Evolutionary conservation across 2,888 invertebrate genomes (phyloP).

Genomic region (Pseudanteris insignis): DNA sequence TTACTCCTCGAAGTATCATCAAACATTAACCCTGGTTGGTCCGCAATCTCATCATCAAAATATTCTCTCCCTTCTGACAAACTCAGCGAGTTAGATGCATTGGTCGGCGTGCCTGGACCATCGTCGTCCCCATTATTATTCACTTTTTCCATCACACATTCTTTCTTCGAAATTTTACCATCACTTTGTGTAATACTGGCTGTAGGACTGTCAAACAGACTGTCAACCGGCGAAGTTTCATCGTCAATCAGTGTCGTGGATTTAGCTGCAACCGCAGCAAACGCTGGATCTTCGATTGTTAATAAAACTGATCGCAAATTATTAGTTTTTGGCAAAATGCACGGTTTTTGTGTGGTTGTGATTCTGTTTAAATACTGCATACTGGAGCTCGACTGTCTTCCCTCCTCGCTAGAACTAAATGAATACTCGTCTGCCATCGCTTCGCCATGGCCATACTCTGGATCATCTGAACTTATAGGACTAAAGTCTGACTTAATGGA

Average conservation of each 20-base stretch:
- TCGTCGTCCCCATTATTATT: constrained; percentile 63
- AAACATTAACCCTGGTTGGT: constrained; percentile 86
- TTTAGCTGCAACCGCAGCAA: constrained; percentile 77
- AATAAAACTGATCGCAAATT: constrained; percentile 69
- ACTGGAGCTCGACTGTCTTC: constrained; percentile 44
- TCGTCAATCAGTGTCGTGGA: constrained; percentile 79
- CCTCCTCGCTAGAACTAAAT: constrained; percentile 68
- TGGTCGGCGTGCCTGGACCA: constrained; percentile 81
- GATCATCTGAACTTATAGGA: constrained; percentile 69
- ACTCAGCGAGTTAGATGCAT: constrained; percentile 79
- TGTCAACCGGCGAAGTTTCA: constrained; percentile 85
- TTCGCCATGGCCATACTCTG: constrained; percentile 72
- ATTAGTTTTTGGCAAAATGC: constrained; percentile 54
- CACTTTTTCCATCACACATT: constrained; percentile 64
- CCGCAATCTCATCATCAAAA: constrained; percentile 90
- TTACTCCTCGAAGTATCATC: constrained; percentile 70
- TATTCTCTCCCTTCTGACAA: constrained; percentile 85
- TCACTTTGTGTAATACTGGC: constrained; percentile 66
- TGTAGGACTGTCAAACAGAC: constrained; percentile 76
- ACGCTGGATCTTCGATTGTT: constrained; percentile 78
- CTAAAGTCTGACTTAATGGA: constrained; percentile 63
- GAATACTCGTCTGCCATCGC: constrained; percentile 72
- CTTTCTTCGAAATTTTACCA: constrained; percentile 66
- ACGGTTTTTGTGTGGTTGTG: constrained; percentile 51
- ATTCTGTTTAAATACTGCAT: constrained; percentile 55